Evolutionary conservation across 2,888 invertebrate genomes (phyloP).

Genomic region (Agrotis puta): DNA sequence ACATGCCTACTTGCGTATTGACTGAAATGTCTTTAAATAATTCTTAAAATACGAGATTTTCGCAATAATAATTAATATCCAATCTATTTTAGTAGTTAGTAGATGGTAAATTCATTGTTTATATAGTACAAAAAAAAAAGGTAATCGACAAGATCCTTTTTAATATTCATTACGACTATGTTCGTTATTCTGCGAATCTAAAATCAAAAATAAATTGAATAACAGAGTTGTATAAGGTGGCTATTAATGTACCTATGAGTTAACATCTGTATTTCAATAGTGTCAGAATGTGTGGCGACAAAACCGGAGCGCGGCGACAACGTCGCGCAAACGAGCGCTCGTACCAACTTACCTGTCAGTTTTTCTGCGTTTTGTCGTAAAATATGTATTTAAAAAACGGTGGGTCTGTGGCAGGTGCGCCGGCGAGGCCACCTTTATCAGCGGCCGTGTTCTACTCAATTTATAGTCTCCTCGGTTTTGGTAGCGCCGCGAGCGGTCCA

Average conservation of each 20-base stretch:
- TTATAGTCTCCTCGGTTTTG: constrained; percentile 82
- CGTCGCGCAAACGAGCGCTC: constrained; percentile 57
- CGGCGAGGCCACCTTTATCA: constrained; percentile 80
- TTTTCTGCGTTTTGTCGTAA: constrained; percentile 83
- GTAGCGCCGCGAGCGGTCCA: constrained; percentile 84
- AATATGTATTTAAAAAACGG: constrained; percentile 81
- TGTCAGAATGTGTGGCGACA: constrained; percentile 57
- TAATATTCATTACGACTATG: neutral
- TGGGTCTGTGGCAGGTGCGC: constrained; percentile 81
- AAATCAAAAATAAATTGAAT: constrained; percentile 36
- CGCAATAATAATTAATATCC: constrained; percentile 1
- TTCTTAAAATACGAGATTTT: neutral
- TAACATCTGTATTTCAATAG: constrained; percentile 55
- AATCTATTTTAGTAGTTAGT: neutral
- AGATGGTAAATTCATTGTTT: neutral
- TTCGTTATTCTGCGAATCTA: constrained; percentile 35
- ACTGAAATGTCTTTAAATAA: neutral
- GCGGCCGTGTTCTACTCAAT: constrained; percentile 80
- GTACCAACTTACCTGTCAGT: constrained; percentile 73
- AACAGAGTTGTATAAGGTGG: constrained; percentile 18
- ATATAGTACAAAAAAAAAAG: constrained; percentile 7
- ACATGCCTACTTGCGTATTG: constrained; percentile 25
- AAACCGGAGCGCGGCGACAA: constrained; percentile 46
- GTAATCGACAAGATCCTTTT: neutral
- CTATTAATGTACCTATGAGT: constrained; percentile 49